Evolutionary conservation across 2,797 vertebrate species (phyloP).

Genomic region (Silurus lanzhouensis): DNA sequence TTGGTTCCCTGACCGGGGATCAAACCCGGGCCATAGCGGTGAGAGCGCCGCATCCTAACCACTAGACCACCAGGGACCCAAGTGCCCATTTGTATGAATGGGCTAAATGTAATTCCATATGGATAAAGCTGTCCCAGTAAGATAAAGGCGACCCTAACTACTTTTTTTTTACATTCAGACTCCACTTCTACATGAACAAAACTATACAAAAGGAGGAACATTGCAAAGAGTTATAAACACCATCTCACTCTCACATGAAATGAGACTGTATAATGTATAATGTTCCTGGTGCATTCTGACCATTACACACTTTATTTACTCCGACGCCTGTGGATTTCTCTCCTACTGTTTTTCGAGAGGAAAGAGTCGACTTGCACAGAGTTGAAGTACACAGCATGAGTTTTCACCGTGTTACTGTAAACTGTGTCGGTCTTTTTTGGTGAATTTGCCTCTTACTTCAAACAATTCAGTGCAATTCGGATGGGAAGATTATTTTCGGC

Average conservation of each 20-base stretch:
- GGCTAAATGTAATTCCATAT: no score
- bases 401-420: not conserved
- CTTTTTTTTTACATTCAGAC: no score
- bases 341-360: constrained; percentile 4
- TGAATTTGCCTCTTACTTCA: constrained; percentile 23
- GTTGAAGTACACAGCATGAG: not conserved
- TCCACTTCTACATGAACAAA: not conserved
- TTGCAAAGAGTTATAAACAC: not conserved
- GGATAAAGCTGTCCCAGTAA: no score
- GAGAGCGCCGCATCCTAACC: no score
- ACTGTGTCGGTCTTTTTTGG: not conserved
- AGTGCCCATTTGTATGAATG: no score
- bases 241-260: not conserved
- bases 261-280: not conserved
- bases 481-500: constrained; percentile 44
- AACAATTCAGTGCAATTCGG: constrained; percentile 11
- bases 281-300: not conserved
- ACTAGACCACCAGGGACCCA: no score
- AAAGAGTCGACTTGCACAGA: not conserved
- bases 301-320: constrained; percentile 16
- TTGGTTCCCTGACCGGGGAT: no score
- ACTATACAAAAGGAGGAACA: not conserved
- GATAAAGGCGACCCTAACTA: no score
- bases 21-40: no score
- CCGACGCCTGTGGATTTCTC: constrained; percentile 2